phyloP scores from a whole-genome alignment of 35 echinoderm and acorn worm genomes.

The Heliocidaris tuberculata region DNA sequence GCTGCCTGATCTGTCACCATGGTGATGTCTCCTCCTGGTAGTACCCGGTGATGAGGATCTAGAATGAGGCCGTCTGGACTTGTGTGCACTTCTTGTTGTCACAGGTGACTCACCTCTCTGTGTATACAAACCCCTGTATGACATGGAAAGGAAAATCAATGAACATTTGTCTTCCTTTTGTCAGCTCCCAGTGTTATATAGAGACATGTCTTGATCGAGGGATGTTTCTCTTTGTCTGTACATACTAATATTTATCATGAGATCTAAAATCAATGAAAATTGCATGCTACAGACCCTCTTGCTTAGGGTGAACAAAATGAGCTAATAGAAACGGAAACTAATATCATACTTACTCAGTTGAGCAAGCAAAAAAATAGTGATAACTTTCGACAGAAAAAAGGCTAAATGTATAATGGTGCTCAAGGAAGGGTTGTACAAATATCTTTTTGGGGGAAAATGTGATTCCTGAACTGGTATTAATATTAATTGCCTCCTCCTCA shows the following conservation, averaged over 20 bases:
- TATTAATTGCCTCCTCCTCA: neutral
- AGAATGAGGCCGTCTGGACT: slow-evolving; percentile 27
- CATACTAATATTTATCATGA: no score
- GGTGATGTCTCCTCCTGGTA: slow-evolving; percentile 31
- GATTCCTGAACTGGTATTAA: no score
- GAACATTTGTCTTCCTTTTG: neutral
- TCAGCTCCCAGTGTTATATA: no score
- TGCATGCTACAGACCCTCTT: no score
- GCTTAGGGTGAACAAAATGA: no score
- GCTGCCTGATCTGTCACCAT: slow-evolving; percentile 63
- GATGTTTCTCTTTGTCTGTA: no score
- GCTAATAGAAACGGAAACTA: no score
- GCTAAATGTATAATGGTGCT: neutral
- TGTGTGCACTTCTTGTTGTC: slow-evolving; percentile 1
- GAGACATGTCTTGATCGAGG: no score
- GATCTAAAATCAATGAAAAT: no score
- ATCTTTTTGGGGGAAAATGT: no score
- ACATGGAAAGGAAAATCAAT: neutral
- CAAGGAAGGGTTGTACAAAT: no score
- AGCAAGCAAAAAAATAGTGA: neutral
- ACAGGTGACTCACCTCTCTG: slow-evolving; percentile 56
- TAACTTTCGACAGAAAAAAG: neutral
- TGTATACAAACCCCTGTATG: slow-evolving; percentile 59
- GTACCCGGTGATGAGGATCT: slow-evolving; percentile 51
- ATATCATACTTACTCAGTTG: no score